phyloP scores from a whole-genome alignment of 1,140 invertebrate genomes.

The Drosophila miranda region DNA sequence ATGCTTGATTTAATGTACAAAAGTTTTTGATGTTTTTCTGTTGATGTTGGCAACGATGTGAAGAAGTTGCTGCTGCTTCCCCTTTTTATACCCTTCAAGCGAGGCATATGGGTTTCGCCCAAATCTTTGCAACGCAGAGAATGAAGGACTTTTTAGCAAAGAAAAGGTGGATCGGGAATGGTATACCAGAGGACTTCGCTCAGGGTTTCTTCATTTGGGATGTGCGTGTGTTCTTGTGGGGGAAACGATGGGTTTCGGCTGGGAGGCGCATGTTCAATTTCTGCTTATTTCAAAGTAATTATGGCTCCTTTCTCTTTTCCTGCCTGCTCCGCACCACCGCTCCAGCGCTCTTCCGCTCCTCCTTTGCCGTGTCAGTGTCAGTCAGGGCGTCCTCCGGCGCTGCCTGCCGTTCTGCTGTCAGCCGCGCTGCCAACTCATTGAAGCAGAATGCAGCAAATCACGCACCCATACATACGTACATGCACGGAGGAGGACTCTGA shows the following conservation, averaged over 20 bases:
- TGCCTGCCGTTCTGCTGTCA: not conserved
- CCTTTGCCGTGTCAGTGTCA: conserved; percentile 49
- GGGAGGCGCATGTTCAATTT: conserved; percentile 43
- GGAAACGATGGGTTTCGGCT: not conserved
- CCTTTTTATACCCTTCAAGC: no score
- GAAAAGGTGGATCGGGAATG: no score
- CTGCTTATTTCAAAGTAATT: conserved; percentile 77
- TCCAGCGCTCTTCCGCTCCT: no score
- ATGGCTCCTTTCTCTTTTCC: conserved; percentile 29
- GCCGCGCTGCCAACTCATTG: conserved; percentile 60
- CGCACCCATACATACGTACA: conserved; percentile 39
- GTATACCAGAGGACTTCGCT: no score
- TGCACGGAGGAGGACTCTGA: not conserved
- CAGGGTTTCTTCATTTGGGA: not conserved
- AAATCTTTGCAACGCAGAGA: no score
- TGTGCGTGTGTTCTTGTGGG: conserved; percentile 9
- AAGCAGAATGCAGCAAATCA: conserved; percentile 78
- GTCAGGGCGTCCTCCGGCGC: no score
- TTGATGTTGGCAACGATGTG: conserved; percentile 36
- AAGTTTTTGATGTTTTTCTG: conserved; percentile 73
- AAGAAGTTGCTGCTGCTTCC: not conserved
- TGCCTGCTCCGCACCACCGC: not conserved
- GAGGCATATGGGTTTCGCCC: no score
- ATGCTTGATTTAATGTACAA: conserved; percentile 80
- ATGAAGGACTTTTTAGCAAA: no score